Percentiles rank a stretch among this genome's conserved stretches.
Conservation (phyloP, 2,113 vertebrate genomes). For the Telmatochromis sp. region DNA sequence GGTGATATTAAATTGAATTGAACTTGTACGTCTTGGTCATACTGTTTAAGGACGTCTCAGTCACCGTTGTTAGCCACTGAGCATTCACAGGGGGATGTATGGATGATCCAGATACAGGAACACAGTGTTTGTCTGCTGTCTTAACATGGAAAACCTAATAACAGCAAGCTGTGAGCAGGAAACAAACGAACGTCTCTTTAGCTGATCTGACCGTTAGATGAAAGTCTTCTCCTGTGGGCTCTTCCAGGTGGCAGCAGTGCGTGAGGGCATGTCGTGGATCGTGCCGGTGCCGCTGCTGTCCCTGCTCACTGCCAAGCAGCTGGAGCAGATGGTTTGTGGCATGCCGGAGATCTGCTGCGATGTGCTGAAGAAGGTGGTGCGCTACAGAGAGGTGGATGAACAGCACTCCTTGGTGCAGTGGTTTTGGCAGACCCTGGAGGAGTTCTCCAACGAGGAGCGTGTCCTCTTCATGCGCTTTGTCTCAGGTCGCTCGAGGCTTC, state of each 20-base stretch:
- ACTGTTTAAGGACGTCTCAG: too few species aligned
- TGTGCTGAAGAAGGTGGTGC: slow-evolving; percentile 78
- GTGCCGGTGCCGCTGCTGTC: slow-evolving; percentile 78
- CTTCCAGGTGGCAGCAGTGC: slow-evolving; percentile 70
- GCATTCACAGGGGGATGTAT: too few species aligned
- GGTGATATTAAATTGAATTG: too few species aligned
- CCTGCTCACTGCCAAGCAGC: slow-evolving; percentile 74
- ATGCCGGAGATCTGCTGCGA: slow-evolving; percentile 79
- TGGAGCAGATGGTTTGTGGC: slow-evolving; percentile 80
- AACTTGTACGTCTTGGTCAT: too few species aligned
- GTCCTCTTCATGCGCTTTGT: slow-evolving; percentile 81
- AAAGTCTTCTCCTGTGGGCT: not conserved
- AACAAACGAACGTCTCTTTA: accelerated
- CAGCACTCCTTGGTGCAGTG: slow-evolving; percentile 76
- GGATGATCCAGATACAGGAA: accelerated
- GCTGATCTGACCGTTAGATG: accelerated
- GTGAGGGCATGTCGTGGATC: slow-evolving; percentile 80
- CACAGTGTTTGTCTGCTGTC: too few species aligned
- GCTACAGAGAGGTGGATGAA: slow-evolving; percentile 77
- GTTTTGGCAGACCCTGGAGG: slow-evolving; percentile 80
- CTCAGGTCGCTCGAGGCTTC: slow-evolving; percentile 74
- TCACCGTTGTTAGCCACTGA: too few species aligned
- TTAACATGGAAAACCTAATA: too few species aligned
- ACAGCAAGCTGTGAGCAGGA: too few species aligned
- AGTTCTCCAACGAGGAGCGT: slow-evolving; percentile 80